Evolutionary conservation across 2,797 vertebrate species (phyloP), one percentile per base, ranked within the genome.

Genomic region (Coilia nasus): DNA sequence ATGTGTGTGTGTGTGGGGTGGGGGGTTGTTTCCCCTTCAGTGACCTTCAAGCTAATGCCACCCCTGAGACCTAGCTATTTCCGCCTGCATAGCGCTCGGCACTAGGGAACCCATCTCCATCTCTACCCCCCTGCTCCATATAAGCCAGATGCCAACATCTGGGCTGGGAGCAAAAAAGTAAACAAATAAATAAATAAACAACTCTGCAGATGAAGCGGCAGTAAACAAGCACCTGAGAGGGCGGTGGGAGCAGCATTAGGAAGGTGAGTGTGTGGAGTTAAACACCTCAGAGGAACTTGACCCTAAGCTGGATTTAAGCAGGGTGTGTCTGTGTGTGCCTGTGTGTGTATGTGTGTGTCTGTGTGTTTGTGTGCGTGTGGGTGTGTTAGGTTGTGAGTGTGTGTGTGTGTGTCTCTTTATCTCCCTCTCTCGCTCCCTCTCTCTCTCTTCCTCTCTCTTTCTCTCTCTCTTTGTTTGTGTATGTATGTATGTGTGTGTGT

Each of bases 11-110:
- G 57, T 21, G 57, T 59, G 15, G 3, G 15, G 57, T 2, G 19
- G 5, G 57, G 57, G 15, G 62, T 12, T 78, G 15, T 78, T 44
- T 78, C 71, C 71, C 71, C 71, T 78, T 78, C 31, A 78, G 6
- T 78, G 71, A 78, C 71, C 71, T 78, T 78, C 31, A 78, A 2
- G 71, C 71, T 78, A 44, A 78, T 78, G 71, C 31, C 35, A 19
- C 71, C 71, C 71, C 41, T 6, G 31, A 78, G 71, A 75, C 28
- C 5, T 10, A 6, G 67, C 67, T 75, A 75, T 75, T 75, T 35
- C 67, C 15, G 28, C 67, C 28, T 1, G 12, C 31, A 12, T 17
- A 35, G 67, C 12, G 12, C 67, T 6, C 23, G 5, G 28, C 28
- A 2, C 67, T 35, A 14, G 67, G 67, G 3, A 31, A 15, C 0